Evolutionary conservation across 2,888 invertebrate genomes (phyloP).

Genomic region (Rhabditoides inermis): DNA sequence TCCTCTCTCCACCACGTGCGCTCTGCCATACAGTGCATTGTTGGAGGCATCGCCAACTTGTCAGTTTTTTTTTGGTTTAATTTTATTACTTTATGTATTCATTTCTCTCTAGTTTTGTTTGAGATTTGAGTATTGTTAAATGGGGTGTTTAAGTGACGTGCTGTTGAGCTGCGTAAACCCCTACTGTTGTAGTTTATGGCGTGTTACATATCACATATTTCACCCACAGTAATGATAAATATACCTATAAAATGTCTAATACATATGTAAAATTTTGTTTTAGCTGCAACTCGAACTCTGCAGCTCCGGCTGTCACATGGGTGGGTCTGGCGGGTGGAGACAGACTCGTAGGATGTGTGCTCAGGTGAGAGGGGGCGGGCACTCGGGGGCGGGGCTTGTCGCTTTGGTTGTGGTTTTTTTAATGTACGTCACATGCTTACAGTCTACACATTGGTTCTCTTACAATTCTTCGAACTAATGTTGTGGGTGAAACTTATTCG

Average conservation of each 20-base stretch:
- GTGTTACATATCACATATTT: neutral
- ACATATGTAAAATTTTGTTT: conserved; percentile 2
- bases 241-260: neutral
- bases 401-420: too few relatives aligned
- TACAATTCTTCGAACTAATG: too few relatives aligned
- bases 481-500: too few relatives aligned
- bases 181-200: neutral
- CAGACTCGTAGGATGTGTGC: too few relatives aligned
- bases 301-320: conserved; percentile 34
- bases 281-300: conserved; percentile 50
- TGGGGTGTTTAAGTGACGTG: too few relatives aligned
- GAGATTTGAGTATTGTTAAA: neutral
- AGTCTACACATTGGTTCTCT: too few relatives aligned
- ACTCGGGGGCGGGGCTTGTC: too few relatives aligned
- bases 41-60: conserved; percentile 43
- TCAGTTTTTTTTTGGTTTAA: conserved; percentile 14
- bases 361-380: too few relatives aligned
- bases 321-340: conserved; percentile 48
- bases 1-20: conserved; percentile 16
- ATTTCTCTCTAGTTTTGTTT: neutral
- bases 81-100: neutral
- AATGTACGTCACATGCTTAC: too few relatives aligned
- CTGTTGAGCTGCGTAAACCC: too few relatives aligned
- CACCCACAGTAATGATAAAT: neutral
- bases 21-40: conserved; percentile 13